Evolutionary conservation across 2,797 vertebrate species (phyloP).

Genomic region (Intellagama lesueurii): DNA sequence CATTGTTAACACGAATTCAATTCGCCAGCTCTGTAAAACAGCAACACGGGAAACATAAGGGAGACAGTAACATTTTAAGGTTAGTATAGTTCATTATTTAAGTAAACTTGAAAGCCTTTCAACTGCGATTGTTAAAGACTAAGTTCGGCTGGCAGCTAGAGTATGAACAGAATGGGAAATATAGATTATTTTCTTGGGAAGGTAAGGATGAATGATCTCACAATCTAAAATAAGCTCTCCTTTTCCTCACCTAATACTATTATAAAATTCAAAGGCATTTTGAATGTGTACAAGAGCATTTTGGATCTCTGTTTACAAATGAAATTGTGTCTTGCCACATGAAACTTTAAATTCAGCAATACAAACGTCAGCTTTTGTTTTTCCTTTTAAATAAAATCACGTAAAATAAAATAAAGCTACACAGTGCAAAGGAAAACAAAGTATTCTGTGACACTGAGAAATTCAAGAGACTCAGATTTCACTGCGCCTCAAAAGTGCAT

Average conservation of each 20-base stretch:
- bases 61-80: background rate
- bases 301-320: constrained; percentile 39
- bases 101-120: constrained; percentile 25
- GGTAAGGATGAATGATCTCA: constrained; percentile 56
- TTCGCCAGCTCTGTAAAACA: constrained; percentile 34
- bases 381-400: background rate
- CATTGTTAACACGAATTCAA: constrained; percentile 40
- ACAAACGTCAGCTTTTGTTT: background rate
- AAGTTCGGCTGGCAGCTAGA: background rate
- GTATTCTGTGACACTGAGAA: constrained; percentile 26
- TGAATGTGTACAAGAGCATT: constrained; percentile 40
- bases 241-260: constrained; percentile 44
- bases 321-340: background rate
- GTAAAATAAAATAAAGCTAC: background rate
- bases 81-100: background rate
- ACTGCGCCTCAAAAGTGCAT: constrained; percentile 25
- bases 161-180: constrained; percentile 1
- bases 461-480: constrained; percentile 32
- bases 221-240: constrained; percentile 57
- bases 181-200: constrained; percentile 26
- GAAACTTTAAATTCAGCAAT: background rate
- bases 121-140: background rate
- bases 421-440: constrained; percentile 34
- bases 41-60: constrained; percentile 18
- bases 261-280: constrained; percentile 55